Evolutionary conservation across 2,113 vertebrate genomes (phyloP).

Genomic region (Taxidea taxus): DNA sequence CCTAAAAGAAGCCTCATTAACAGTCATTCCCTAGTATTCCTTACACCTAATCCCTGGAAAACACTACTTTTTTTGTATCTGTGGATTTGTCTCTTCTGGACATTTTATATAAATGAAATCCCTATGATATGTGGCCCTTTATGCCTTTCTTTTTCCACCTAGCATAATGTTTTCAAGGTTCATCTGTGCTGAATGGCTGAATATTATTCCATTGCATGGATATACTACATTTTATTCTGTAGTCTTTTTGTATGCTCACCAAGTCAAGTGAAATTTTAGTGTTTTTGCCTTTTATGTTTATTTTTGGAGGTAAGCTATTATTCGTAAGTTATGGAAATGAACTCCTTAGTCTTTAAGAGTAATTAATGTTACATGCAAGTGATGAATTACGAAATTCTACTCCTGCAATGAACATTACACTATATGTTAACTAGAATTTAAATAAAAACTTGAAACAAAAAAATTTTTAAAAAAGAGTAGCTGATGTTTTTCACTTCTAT

Average conservation of each 20-base stretch:
- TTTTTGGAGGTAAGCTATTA: background rate
- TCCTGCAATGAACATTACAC: no score
- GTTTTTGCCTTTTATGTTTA: background rate
- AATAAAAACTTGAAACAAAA: background rate
- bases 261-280: background rate
- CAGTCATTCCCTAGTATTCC: background rate
- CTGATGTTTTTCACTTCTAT: background rate
- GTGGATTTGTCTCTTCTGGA: background rate
- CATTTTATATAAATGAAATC: background rate
- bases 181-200: background rate
- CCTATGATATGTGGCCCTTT: background rate
- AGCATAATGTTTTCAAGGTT: background rate
- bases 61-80: background rate
- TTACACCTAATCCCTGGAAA: background rate
- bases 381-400: background rate
- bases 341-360: background rate
- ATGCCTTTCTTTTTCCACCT: background rate
- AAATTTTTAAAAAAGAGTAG: background rate
- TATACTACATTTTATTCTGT: background rate
- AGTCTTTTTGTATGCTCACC: background rate
- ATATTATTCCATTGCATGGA: background rate
- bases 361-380: background rate
- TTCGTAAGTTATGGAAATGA: conserved; percentile 4
- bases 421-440: background rate
- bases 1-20: background rate